Conservation (phyloP, 2,888 invertebrate genomes). For the Cerastis leucographa region DNA sequence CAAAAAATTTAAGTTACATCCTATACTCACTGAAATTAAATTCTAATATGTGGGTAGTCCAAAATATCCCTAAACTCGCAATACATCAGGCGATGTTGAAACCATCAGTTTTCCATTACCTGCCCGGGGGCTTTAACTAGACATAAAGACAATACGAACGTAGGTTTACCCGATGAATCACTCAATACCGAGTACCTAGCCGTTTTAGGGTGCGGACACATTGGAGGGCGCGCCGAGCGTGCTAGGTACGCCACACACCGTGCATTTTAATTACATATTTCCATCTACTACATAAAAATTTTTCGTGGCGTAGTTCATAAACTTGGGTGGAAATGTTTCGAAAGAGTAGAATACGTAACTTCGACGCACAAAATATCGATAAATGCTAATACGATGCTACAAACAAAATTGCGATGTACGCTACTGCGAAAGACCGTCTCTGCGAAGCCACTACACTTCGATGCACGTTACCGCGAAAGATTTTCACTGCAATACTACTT, state of each 20-base stretch:
- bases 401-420: too few relatives aligned
- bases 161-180: constrained; percentile 68
- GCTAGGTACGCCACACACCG: constrained; percentile 35
- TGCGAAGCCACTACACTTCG: too few relatives aligned
- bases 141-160: constrained; percentile 53
- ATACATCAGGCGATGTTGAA: constrained; percentile 34
- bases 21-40: not conserved
- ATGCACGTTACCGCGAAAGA: too few relatives aligned
- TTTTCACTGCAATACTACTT: too few relatives aligned
- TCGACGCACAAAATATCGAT: too few relatives aligned
- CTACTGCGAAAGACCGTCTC: too few relatives aligned
- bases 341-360: too few relatives aligned
- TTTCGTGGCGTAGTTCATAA: constrained; percentile 14
- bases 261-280: constrained; percentile 44
- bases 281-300: constrained; percentile 1
- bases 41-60: constrained; percentile 9
- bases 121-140: constrained; percentile 36
- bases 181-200: constrained; percentile 35
- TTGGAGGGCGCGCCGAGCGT: constrained; percentile 46
- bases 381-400: too few relatives aligned
- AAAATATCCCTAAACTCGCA: constrained; percentile 19
- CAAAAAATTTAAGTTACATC: not conserved
- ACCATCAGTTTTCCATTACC: constrained; percentile 34
- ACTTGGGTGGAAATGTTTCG: constrained; percentile 14
- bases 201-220: constrained; percentile 58